Conservation (phyloP, 2,113 vertebrate species). For the Ariopsis seemanni region DNA sequence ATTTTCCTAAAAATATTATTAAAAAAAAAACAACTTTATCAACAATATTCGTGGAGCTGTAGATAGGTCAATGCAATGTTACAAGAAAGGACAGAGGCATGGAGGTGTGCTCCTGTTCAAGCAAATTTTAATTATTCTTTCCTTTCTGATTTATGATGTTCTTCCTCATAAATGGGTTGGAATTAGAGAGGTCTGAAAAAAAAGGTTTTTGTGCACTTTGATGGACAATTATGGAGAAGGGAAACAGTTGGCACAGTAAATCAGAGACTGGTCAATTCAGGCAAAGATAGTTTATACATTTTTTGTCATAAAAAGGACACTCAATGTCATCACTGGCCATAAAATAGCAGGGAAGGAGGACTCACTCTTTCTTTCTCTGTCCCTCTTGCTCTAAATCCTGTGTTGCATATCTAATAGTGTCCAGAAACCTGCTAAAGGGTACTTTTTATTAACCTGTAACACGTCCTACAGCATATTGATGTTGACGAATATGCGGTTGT, state of each 20-base stretch:
- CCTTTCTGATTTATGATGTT: constrained; percentile 53
- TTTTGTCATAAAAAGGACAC: constrained; percentile 49
- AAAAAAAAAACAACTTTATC: constrained; percentile 21
- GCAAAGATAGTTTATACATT: constrained; percentile 52
- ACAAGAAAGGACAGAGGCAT: constrained; percentile 15
- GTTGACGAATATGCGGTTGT: constrained; percentile 35
- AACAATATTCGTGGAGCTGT: constrained; percentile 23
- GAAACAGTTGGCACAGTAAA: constrained; percentile 45
- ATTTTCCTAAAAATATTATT: constrained; percentile 43
- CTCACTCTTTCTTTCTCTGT: constrained; percentile 1
- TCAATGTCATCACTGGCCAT: constrained; percentile 49
- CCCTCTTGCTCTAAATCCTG: neutral
- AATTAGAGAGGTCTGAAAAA: constrained; percentile 45
- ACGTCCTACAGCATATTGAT: constrained; percentile 27
- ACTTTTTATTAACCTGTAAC: constrained; percentile 48
- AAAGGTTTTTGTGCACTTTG: constrained; percentile 48
- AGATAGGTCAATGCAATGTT: constrained; percentile 12
- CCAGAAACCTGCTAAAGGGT: constrained; percentile 25
- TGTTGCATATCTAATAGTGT: constrained; percentile 50
- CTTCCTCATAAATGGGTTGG: constrained; percentile 51
- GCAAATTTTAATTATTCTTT: constrained; percentile 48
- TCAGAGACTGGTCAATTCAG: constrained; percentile 46
- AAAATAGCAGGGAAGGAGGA: constrained; percentile 34
- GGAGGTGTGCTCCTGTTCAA: constrained; percentile 41
- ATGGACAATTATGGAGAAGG: constrained; percentile 54